Conservation (phyloP, 92 coral and sea anemone species). For the Hydrozoanthus gracilis region DNA sequence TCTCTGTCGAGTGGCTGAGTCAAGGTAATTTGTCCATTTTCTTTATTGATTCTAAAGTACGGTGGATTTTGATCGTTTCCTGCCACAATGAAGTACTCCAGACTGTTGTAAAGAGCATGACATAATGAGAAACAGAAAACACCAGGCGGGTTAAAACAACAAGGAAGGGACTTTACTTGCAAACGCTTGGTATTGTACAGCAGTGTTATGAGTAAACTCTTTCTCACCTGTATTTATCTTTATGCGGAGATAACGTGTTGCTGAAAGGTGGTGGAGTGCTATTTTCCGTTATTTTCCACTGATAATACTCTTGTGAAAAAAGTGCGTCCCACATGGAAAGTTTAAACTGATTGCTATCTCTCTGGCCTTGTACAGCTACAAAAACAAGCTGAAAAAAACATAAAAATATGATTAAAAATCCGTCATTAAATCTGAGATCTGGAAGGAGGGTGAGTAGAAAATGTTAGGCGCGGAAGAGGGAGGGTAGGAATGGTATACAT, state of each 20-base stretch:
- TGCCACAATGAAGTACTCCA: constrained; percentile 70
- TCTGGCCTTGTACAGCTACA: constrained; percentile 96
- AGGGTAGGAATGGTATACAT: too few relatives aligned
- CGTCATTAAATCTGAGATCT: too few relatives aligned
- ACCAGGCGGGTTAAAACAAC: too few relatives aligned
- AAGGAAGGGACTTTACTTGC: neutral
- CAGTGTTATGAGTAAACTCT: neutral
- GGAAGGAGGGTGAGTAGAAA: too few relatives aligned
- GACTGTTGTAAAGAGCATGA: constrained; percentile 32
- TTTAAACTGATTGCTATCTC: constrained; percentile 69
- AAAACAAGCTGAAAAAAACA: constrained; percentile 67
- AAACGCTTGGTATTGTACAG: neutral
- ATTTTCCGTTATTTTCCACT: constrained; percentile 61
- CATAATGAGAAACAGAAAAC: too few relatives aligned
- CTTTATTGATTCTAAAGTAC: constrained; percentile 55
- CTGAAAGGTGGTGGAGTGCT: neutral
- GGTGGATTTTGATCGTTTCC: constrained; percentile 56
- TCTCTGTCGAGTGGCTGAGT: constrained; percentile 71
- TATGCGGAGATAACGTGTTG: neutral
- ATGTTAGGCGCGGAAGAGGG: too few relatives aligned
- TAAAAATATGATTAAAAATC: too few relatives aligned
- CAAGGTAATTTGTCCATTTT: constrained; percentile 62
- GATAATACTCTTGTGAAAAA: constrained; percentile 63
- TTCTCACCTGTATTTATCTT: constrained; percentile 16
- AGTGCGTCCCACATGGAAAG: constrained; percentile 95